Percentiles rank a stretch among this genome's conserved stretches.
Evolutionary conservation across 2,113 vertebrate genomes (phyloP).

Genomic region (Platichthys stellatus): DNA sequence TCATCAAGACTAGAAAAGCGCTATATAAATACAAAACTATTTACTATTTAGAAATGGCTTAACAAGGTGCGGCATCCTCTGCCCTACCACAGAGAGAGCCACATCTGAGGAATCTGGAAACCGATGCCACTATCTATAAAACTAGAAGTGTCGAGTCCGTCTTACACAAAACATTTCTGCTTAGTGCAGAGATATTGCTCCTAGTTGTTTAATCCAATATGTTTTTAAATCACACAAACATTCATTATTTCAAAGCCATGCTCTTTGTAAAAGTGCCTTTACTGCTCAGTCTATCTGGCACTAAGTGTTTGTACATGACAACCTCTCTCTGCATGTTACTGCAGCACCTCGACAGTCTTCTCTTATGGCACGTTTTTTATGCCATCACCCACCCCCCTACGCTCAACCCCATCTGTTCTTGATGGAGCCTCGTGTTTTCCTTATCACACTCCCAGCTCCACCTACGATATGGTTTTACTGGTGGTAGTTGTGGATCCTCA

Average conservation of each 20-base stretch:
- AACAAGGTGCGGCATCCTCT: too few relatives aligned
- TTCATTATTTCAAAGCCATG: background rate
- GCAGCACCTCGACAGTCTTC: background rate
- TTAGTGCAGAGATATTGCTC: background rate
- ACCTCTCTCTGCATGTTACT: background rate
- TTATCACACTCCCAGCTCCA: background rate
- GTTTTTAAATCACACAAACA: background rate
- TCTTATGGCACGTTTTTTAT: background rate
- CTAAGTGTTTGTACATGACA: background rate
- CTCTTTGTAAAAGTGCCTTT: background rate
- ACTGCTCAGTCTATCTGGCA: background rate
- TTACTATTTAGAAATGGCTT: too few relatives aligned
- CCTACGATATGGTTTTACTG: constrained; percentile 18
- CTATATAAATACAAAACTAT: too few relatives aligned
- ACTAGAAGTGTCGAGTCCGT: background rate
- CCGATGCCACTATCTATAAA: background rate
- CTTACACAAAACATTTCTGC: too few relatives aligned
- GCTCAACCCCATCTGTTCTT: background rate
- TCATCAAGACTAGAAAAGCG: too few relatives aligned
- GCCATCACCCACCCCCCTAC: background rate
- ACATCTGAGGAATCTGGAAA: too few relatives aligned
- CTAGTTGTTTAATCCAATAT: background rate
- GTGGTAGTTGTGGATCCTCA: constrained; percentile 28
- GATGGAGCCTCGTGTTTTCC: background rate
- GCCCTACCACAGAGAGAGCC: too few relatives aligned